Evolutionary conservation across 1,140 invertebrate species (phyloP).

Genomic region (Procambarus virginalis): DNA sequence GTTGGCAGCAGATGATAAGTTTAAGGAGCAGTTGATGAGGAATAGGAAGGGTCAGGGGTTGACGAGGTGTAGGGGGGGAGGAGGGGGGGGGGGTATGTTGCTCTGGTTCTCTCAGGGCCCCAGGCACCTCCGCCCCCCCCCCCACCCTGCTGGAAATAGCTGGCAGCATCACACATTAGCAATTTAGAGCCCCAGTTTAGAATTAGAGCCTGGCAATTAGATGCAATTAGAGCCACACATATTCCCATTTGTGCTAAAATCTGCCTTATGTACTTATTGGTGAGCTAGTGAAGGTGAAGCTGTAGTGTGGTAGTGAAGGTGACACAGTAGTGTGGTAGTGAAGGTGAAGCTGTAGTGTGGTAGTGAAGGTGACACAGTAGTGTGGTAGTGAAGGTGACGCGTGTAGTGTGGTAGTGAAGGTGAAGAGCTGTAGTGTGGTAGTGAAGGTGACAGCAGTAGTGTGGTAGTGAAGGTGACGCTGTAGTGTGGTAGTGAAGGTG

Average conservation of each 20-base stretch:
- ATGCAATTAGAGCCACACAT: conserved; percentile 48
- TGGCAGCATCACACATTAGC: conserved; percentile 40
- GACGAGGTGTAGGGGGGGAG: too few relatives aligned
- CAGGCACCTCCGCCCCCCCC: too few relatives aligned
- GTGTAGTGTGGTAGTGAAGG: background rate
- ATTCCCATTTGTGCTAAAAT: conserved; percentile 44
- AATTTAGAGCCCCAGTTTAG: conserved; percentile 54
- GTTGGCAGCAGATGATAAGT: too few relatives aligned
- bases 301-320: conserved; percentile 12
- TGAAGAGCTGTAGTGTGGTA: background rate
- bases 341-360: background rate
- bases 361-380: background rate
- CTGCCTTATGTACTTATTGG: background rate
- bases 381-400: background rate
- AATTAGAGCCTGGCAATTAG: conserved; percentile 50
- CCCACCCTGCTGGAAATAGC: conserved; percentile 18
- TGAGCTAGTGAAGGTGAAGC: background rate
- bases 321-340: background rate
- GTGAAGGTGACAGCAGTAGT: background rate
- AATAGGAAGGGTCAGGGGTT: too few relatives aligned
- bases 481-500: conserved; percentile 1
- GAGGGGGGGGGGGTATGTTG: too few relatives aligned
- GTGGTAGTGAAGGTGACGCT: conserved; percentile 6
- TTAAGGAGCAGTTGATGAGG: too few relatives aligned
- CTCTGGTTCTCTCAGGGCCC: too few relatives aligned